phyloP scores from a whole-genome alignment of 1,140 invertebrate species.

The Drosophila serrata region DNA sequence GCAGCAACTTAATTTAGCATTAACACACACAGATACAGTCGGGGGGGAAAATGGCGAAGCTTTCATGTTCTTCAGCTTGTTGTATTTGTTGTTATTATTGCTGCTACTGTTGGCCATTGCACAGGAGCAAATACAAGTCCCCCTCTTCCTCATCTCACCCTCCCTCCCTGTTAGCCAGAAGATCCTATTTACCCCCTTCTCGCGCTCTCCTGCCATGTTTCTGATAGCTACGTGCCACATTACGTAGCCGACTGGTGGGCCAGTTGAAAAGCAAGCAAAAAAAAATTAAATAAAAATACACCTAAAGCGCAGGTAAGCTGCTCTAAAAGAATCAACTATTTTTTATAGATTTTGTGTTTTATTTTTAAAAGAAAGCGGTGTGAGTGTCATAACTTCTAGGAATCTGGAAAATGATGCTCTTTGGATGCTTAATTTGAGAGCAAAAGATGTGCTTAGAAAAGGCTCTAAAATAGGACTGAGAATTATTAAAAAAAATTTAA shows the following conservation, averaged over 20 bases:
- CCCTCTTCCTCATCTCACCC: background rate
- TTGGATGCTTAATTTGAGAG: background rate
- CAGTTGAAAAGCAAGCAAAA: background rate
- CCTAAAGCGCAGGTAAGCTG: conserved; percentile 9
- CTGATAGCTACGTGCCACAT: conserved; percentile 47
- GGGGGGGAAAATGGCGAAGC: conserved; percentile 1
- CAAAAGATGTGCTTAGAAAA: background rate
- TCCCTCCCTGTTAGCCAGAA: background rate
- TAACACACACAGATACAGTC: conserved; percentile 41
- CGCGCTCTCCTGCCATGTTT: background rate
- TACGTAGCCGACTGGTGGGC: conserved; percentile 46
- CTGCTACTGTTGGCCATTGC: conserved; percentile 19
- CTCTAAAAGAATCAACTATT: conserved; percentile 21
- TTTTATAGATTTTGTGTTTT: background rate
- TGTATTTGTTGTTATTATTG: conserved; percentile 20
- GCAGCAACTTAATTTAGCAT: conserved; percentile 59
- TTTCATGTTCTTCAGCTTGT: conserved; percentile 4
- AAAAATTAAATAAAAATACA: conserved; percentile 5
- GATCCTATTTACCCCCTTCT: conserved; percentile 14
- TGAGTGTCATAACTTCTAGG: background rate
- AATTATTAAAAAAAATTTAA: background rate
- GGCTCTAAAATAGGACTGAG: no score
- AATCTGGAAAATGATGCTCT: background rate
- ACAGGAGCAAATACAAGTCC: conserved; percentile 19
- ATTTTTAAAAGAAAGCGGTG: background rate